Evolutionary conservation across 2,888 invertebrate genomes (phyloP).

Genomic region (Tipula unca): DNA sequence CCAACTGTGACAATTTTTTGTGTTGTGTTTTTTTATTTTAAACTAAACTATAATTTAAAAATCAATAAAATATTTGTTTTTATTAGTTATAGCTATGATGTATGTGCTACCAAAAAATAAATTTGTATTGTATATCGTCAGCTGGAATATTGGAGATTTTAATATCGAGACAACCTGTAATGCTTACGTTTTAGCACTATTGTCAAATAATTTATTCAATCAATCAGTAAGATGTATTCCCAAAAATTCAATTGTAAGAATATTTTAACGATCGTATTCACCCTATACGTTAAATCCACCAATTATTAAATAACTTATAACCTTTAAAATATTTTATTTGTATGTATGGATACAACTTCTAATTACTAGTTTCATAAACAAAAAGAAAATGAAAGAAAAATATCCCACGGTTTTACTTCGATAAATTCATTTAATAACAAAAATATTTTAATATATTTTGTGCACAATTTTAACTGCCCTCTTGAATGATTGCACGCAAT

Average conservation of each 20-base stretch:
- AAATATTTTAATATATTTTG: neutral
- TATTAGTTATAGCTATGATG: no score
- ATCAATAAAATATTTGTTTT: no score
- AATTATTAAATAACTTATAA: neutral
- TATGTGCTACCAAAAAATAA: no score
- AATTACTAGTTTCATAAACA: neutral
- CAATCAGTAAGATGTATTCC: no score
- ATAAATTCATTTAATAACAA: neutral
- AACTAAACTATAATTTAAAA: no score
- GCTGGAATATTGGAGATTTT: no score
- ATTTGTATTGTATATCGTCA: no score
- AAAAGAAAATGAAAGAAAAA: neutral
- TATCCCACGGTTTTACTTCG: neutral
- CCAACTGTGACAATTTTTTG: neutral
- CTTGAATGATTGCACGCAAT: neutral
- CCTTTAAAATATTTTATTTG: neutral
- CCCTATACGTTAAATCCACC: neutral
- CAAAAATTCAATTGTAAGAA: neutral
- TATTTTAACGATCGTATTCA: neutral
- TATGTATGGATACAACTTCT: neutral
- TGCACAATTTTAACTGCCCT: neutral
- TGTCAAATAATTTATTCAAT: no score
- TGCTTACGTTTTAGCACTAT: no score
- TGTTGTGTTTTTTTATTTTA: no score
- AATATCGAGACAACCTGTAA: no score